Evolutionary conservation across 2,113 vertebrate species (phyloP).

Genomic region (Rhynchomys soricoides): DNA sequence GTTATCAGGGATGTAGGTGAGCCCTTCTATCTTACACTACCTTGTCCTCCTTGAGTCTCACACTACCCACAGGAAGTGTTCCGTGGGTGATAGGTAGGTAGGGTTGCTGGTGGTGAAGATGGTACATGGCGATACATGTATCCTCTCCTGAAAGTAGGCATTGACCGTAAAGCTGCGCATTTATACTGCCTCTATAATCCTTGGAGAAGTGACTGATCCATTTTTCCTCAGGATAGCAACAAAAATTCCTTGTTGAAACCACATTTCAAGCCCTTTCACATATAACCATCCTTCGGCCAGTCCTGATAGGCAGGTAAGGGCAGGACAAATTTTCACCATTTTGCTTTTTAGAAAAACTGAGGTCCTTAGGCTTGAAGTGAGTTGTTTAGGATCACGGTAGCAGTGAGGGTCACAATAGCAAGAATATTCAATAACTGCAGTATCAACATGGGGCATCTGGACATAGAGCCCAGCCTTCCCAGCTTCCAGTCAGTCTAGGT

Average conservation of each 20-base stretch:
- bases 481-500: neutral
- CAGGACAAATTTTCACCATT: constrained; percentile 47
- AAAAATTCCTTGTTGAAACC: constrained; percentile 65
- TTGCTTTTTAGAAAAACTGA: neutral
- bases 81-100: neutral
- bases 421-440: neutral
- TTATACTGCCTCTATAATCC: neutral
- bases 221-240: constrained; percentile 67
- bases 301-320: constrained; percentile 64
- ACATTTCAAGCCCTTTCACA: constrained; percentile 70
- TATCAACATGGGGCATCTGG: neutral
- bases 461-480: neutral
- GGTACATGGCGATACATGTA: neutral
- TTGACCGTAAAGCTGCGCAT: neutral
- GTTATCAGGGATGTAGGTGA: constrained; percentile 91
- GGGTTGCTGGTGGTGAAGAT: neutral
- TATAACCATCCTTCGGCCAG: constrained; percentile 50
- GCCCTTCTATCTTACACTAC: constrained; percentile 37
- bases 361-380: neutral
- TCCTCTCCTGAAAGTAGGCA: neutral
- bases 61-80: neutral
- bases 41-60: neutral
- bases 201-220: constrained; percentile 51
- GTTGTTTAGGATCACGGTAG: neutral
- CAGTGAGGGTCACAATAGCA: neutral